A percentile compares a stretch with the other conserved stretches of the same genome.
These are phyloP conservation scores for Machimus rusticus DNA, from an alignment of 2,888 invertebrate species.

Conservation along the genomic window DNA sequence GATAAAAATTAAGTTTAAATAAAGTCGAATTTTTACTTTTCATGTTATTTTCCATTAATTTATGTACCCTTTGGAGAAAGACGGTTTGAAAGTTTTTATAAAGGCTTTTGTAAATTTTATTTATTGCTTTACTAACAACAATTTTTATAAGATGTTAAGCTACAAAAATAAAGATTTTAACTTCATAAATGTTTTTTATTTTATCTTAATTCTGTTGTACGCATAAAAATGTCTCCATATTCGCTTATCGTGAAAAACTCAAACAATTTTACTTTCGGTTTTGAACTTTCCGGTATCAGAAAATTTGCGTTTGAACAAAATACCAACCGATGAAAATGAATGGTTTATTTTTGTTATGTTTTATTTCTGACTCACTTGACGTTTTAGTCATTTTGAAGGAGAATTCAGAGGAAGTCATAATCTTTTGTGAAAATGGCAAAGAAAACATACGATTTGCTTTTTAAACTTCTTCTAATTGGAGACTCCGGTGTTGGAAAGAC, in stretches of 20 bases:
- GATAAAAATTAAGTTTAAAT: too few species aligned
- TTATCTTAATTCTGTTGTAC: too few species aligned
- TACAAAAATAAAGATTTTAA: too few species aligned
- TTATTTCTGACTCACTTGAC: conserved; percentile 22
- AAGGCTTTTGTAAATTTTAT: too few species aligned
- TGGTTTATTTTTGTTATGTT: not conserved
- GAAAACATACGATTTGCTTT: conserved; percentile 93
- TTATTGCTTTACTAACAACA: too few species aligned
- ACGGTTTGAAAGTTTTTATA: too few species aligned
- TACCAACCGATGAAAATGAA: not conserved
- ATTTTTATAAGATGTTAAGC: too few species aligned
- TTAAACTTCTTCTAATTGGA: conserved; percentile 90
- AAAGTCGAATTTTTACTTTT: too few species aligned
- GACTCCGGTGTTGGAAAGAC: conserved; percentile 96
- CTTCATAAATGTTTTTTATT: too few species aligned
- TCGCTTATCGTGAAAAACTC: not conserved
- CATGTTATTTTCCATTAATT: too few species aligned
- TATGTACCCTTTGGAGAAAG: too few species aligned
- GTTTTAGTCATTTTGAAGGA: conserved; percentile 34
- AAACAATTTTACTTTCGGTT: not conserved
- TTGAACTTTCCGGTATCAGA: not conserved
- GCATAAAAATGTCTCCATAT: too few species aligned
- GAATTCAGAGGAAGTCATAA: not conserved
- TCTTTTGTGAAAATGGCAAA: conserved; percentile 77
- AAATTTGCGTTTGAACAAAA: not conserved